These are phyloP conservation scores for Romanogobio albipinnatus DNA, from an alignment of 2,113 vertebrate species.

Conservation along the genomic window DNA sequence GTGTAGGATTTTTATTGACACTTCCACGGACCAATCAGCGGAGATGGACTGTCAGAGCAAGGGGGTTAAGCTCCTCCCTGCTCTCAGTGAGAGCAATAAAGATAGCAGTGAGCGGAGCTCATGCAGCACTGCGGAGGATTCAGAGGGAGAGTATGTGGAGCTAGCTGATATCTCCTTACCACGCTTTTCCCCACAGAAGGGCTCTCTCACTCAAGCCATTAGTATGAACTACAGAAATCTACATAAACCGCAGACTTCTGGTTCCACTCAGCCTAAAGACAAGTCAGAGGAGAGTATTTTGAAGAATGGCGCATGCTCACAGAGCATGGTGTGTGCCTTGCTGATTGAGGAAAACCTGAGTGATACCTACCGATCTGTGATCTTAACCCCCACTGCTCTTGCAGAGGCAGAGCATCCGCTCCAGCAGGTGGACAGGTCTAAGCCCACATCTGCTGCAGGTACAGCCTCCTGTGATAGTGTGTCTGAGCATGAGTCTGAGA, in stretches of 20 bases:
- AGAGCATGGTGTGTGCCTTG: conserved; percentile 60
- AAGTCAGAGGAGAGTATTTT: conserved; percentile 34
- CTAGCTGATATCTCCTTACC: conserved; percentile 73
- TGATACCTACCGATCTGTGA: conserved; percentile 34
- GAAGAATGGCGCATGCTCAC: conserved; percentile 57
- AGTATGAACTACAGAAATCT: conserved; percentile 72
- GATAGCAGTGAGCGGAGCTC: conserved; percentile 52
- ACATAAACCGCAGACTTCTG: conserved; percentile 64
- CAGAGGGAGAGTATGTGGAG: conserved; percentile 85
- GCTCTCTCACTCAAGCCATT: conserved; percentile 74
- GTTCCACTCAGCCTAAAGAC: conserved; percentile 35
- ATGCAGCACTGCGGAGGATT: conserved; percentile 54
- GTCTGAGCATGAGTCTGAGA: conserved; percentile 48
- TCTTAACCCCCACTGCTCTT: conserved; percentile 37
- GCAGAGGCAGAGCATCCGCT: neutral
- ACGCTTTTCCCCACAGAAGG: conserved; percentile 77
- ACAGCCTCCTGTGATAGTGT: conserved; percentile 15
- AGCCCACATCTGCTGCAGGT: conserved; percentile 49
- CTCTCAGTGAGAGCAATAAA: conserved; percentile 50
- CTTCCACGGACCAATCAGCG: neutral
- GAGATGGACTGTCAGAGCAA: conserved; percentile 21
- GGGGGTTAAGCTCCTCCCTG: conserved; percentile 42
- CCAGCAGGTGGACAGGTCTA: conserved; percentile 1
- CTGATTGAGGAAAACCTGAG: conserved; percentile 62
- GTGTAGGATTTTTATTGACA: conserved; percentile 27